These are phyloP conservation scores for Apamea anceps DNA, from an alignment of 2,888 invertebrate species.

Conservation along the genomic window DNA sequence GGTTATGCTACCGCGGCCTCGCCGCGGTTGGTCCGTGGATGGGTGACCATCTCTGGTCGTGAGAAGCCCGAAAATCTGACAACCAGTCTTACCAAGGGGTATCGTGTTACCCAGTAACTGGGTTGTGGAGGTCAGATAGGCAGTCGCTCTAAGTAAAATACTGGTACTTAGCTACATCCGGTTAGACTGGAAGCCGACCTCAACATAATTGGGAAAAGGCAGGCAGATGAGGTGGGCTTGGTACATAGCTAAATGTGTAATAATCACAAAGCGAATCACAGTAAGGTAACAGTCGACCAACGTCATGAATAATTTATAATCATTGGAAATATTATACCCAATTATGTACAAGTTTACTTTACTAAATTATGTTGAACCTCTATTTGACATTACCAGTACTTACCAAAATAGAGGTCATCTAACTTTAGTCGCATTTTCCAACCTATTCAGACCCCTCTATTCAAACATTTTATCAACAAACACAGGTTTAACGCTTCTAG, in stretches of 20 bases:
- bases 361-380: slow-evolving; percentile 5
- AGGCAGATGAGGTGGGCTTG: no score
- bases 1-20: neutral
- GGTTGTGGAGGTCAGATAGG: no score
- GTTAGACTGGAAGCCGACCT: no score
- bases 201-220: no score
- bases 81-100: neutral
- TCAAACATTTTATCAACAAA: neutral
- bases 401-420: slow-evolving; percentile 5
- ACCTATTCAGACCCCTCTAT: neutral
- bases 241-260: neutral
- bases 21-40: neutral
- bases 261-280: neutral
- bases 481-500: slow-evolving; percentile 23
- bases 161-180: no score
- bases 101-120: no score
- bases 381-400: neutral
- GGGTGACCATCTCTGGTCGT: neutral
- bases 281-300: neutral
- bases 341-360: neutral
- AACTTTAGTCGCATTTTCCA: neutral
- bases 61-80: neutral
- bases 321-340: neutral
- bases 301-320: neutral
- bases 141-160: no score